These are phyloP conservation scores for Aix galericulata DNA, from an alignment of 2,113 vertebrate species.

Conservation along the genomic window DNA sequence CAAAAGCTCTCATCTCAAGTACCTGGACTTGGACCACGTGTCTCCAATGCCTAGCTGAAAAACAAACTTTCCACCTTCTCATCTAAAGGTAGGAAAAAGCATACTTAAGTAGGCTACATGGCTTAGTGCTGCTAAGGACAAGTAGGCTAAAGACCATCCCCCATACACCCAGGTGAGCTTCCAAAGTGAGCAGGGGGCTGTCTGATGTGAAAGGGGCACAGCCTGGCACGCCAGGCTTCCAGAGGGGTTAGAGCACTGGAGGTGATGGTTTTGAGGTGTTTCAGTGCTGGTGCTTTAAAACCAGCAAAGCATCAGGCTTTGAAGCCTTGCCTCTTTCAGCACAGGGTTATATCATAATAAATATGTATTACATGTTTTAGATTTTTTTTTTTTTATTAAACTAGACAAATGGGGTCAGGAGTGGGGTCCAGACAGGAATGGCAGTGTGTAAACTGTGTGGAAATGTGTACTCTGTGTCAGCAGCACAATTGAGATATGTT, in stretches of 20 bases:
- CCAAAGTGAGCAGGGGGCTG: background rate
- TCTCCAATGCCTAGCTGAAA: background rate
- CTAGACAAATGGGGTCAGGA: background rate
- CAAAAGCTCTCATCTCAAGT: accelerated
- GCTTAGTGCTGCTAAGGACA: background rate
- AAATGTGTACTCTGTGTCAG: background rate
- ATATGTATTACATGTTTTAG: accelerated
- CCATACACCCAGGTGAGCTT: background rate
- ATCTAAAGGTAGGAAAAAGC: background rate
- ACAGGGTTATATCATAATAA: accelerated
- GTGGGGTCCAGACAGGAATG: background rate
- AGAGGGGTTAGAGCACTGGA: accelerated
- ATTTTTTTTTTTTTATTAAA: background rate
- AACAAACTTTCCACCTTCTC: background rate
- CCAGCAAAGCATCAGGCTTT: background rate
- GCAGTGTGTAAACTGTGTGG: background rate
- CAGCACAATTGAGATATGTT: background rate
- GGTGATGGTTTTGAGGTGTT: background rate
- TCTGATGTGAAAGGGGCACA: background rate
- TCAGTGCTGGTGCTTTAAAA: background rate
- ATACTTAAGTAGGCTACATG: accelerated
- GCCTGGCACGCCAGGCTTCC: background rate
- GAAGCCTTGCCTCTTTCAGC: background rate
- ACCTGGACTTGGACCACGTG: background rate
- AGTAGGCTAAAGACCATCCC: background rate